Conservation (phyloP, 2,888 invertebrate species). For the Pyrgus malvae region DNA sequence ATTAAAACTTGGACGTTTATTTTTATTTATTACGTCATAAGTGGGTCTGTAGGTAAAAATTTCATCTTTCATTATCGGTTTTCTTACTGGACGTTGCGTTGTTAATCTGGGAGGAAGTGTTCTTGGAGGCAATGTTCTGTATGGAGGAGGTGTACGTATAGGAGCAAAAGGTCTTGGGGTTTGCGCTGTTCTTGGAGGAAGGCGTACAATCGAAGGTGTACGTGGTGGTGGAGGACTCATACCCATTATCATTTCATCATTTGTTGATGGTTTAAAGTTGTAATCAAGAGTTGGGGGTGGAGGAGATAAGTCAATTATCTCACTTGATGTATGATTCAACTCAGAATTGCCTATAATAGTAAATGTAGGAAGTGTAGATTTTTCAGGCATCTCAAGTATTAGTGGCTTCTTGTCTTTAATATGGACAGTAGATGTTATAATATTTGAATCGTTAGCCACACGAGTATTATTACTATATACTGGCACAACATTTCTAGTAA, state of each 20-base stretch:
- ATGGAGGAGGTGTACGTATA: slow-evolving; percentile 59
- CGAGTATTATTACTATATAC: slow-evolving; percentile 47
- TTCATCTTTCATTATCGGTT: slow-evolving; percentile 61
- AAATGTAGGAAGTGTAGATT: slow-evolving; percentile 56
- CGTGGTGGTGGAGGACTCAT: slow-evolving; percentile 79
- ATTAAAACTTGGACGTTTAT: slow-evolving; percentile 60
- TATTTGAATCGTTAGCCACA: slow-evolving; percentile 56
- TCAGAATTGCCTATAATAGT: slow-evolving; percentile 53
- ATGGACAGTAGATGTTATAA: slow-evolving; percentile 75
- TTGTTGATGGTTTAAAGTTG: slow-evolving; percentile 66
- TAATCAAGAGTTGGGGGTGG: slow-evolving; percentile 73
- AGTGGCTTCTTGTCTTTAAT: slow-evolving; percentile 72
- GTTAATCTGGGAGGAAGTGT: slow-evolving; percentile 55
- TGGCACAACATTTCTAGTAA: slow-evolving; percentile 49
- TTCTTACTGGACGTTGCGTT: slow-evolving; percentile 57
- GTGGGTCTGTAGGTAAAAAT: slow-evolving; percentile 71
- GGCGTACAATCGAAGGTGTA: slow-evolving; percentile 51
- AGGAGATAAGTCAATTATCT: slow-evolving; percentile 75
- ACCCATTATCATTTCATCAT: slow-evolving; percentile 79
- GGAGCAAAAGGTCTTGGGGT: slow-evolving; percentile 58
- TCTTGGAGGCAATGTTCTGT: slow-evolving; percentile 61
- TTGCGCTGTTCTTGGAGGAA: slow-evolving; percentile 51
- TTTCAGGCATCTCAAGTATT: slow-evolving; percentile 58
- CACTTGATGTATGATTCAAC: slow-evolving; percentile 58
- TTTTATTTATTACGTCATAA: slow-evolving; percentile 63